Evolutionary conservation across 1,140 invertebrate species (phyloP), one percentile per base, ranked within the genome.

Genomic region (Aphelinus certus): DNA sequence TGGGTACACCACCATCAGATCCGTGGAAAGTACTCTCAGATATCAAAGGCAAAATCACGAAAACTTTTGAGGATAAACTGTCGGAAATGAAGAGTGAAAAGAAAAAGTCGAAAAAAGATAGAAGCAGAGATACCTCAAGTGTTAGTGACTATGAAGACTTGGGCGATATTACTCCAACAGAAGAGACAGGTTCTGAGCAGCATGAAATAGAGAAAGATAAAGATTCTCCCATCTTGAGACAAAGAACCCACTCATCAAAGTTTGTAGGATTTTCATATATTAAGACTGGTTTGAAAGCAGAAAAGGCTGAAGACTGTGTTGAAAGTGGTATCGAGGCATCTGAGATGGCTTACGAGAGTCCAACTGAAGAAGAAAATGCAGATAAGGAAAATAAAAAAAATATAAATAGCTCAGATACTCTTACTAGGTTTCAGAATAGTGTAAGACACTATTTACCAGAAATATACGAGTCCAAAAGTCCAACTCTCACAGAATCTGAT

Each of bases 61-160:
- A 91, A 80, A 91, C 89, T n/a, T 91, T 92, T 42, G 90, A 91
- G 80, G 90, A 90, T 46, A 92, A 91, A 81, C 76, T 91, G 3
- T 89, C 86, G 1, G 90, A 91, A 77, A 91, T 91, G n/a, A 91
- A 91, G 77, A 83, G 74, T 70, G 83, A 87, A 45, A 84, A 80
- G 68, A 85, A 84, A 71, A 84, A 83, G 57, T 86, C 84, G 60
- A 85, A 84, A 58, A 66, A 79, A 70, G 77, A 78, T 65, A 75
- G 80, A 66, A 88, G 85, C 74, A 87, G 87, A 80, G 88, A 91
- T 26, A 88, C 86, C 81, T 91, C 89, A 0, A 91, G 90, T 76
- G 74, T 91, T 0, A 91, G 90, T 70, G 91, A 92, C 81, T 89
- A 88, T 0, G 91, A 92, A 75, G 90, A 91, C 73, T 71, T 83